Evolutionary conservation across 2,797 vertebrate species (phyloP).

Genomic region (Scyliorhinus canicula): DNA sequence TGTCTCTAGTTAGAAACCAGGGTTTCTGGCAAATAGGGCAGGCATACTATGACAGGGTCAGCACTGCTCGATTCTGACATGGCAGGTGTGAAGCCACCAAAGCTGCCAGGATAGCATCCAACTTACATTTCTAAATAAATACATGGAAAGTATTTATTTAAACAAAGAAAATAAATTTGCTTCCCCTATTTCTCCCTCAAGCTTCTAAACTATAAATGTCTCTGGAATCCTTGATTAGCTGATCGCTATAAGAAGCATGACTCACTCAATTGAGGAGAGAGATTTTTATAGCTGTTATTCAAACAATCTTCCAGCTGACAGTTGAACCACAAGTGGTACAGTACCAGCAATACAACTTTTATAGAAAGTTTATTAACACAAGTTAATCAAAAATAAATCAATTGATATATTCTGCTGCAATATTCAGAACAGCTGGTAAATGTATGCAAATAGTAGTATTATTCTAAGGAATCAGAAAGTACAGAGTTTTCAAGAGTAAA

Average conservation of each 20-base stretch:
- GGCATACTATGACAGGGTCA: background rate
- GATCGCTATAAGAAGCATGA: too few relatives aligned
- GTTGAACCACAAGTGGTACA: background rate
- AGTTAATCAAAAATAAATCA: background rate
- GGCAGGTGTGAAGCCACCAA: background rate
- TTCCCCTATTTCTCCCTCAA: background rate
- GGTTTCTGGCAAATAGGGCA: background rate
- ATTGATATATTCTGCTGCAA: background rate
- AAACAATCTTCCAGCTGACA: background rate
- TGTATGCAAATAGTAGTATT: background rate
- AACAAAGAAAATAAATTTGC: background rate
- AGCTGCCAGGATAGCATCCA: background rate
- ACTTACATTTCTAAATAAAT: background rate
- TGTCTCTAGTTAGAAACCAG: background rate
- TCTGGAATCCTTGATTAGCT: background rate
- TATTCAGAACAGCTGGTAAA: background rate
- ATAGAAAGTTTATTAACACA: background rate
- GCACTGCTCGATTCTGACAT: background rate
- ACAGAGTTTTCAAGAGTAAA: slow-evolving; percentile 94
- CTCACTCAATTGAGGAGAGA: background rate
- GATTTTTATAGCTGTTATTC: background rate
- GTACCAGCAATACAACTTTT: background rate
- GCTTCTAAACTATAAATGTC: background rate
- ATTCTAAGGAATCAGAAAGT: slow-evolving; percentile 65
- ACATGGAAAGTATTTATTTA: background rate